Conservation (phyloP, 2,888 invertebrate species). For the Drosophila testacea region DNA sequence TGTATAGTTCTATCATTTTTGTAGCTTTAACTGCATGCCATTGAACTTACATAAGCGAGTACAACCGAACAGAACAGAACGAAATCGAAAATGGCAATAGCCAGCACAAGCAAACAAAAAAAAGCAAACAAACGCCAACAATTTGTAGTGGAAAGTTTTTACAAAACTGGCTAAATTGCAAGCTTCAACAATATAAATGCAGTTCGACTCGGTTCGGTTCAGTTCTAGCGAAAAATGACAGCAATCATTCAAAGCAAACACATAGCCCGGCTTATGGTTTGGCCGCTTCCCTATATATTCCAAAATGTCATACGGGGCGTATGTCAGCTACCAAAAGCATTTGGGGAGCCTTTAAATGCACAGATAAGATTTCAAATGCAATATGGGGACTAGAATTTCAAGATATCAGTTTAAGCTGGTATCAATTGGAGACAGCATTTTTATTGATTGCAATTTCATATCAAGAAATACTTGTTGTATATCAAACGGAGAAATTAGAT, state of each 20-base stretch:
- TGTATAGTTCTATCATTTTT: conserved; percentile 16
- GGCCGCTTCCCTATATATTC: not conserved
- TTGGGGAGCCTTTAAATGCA: conserved; percentile 38
- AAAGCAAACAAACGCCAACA: conserved; percentile 59
- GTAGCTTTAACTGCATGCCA: conserved; percentile 57
- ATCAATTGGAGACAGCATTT: conserved; percentile 26
- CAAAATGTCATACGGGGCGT: conserved; percentile 26
- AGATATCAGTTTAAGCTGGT: conserved; percentile 1
- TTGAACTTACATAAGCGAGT: conserved; percentile 75
- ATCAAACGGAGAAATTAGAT: conserved; percentile 26
- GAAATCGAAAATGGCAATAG: conserved; percentile 55
- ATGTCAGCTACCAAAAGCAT: conserved; percentile 28
- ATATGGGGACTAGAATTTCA: conserved; percentile 11
- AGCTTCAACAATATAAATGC: conserved; percentile 47
- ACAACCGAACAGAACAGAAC: conserved; percentile 25
- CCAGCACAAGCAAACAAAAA: conserved; percentile 30
- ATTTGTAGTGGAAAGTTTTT: conserved; percentile 72
- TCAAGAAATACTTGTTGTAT: not conserved
- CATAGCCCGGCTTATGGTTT: conserved; percentile 11
- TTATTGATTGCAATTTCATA: conserved; percentile 19
- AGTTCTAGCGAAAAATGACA: conserved; percentile 36
- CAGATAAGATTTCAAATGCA: conserved; percentile 53
- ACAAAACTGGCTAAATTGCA: conserved; percentile 60
- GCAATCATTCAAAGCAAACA: conserved; percentile 46
- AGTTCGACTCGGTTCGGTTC: conserved; percentile 44